Evolutionary conservation across 2,797 vertebrate species (phyloP), one percentile per base, ranked within the genome.

Genomic region (Distichodus sexfasciatus): DNA sequence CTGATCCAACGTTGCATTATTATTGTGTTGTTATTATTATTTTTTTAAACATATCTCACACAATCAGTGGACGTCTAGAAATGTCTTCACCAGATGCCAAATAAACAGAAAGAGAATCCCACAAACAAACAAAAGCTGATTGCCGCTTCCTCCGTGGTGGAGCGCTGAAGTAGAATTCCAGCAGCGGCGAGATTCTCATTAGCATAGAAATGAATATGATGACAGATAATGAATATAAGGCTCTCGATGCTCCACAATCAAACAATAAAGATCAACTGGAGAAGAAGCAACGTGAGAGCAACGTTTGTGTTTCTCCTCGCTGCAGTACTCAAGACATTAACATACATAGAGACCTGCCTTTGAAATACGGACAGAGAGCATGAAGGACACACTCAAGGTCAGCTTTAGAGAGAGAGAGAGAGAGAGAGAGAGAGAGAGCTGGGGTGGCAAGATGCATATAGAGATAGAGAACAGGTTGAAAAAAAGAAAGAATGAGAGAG

Each of bases 181-280:
- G 84, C 74, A 38, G n/a, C n/a, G 80, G 80, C 88, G 85, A 75
- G 71, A 76, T 84, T 81, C 86, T 88, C 90, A 92, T 92, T 92
- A 91, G 87, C 89, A 92, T 91, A 91, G 89, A 90, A 92, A 92
- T 90, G 88, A 92, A 92, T 91, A 92, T 90, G 89, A 92, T 90
- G 88, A 82, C 84, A 91, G 89, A 90, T 92, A 91, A 91, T 91
- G 85, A 91, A 90, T 90, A 86, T 89, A 87, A 86, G 86, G 78
- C 81, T 88, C 84, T 88, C 87, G 86, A 89, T 87, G 87, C 85
- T 86, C 66, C 55, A 51, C 71, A 76, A 69, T 54, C 35, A 35
- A 82, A 70, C 79, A 57, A 78, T 73, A 83, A 85, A 80, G 78
- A 88, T 86, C 79, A 84, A 84, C 81, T 80, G 69, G 69, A 77